Percentiles rank a stretch among this genome's conserved stretches.
These are phyloP conservation scores for Synchiropus splendidus DNA, from an alignment of 2,113 vertebrate species.

Conservation along the genomic window DNA sequence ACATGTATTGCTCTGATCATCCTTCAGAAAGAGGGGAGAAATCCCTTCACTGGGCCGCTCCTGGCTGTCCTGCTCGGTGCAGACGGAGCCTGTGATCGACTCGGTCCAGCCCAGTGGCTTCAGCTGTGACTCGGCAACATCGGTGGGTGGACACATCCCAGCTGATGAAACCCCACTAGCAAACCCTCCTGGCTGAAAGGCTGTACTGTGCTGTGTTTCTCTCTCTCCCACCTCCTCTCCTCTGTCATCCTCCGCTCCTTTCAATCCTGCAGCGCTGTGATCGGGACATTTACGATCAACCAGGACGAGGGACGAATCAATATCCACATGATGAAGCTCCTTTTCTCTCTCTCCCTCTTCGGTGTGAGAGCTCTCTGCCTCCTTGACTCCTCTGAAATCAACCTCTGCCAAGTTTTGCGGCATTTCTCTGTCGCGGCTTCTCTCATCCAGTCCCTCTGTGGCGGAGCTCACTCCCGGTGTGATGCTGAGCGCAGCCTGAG, in stretches of 20 bases:
- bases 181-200: slow-evolving; percentile 50
- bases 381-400: slow-evolving; percentile 38
- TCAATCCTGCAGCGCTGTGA: slow-evolving; percentile 40
- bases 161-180: slow-evolving; percentile 50
- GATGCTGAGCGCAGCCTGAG: slow-evolving; percentile 31
- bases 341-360: slow-evolving; percentile 43
- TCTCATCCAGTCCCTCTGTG: slow-evolving; percentile 33
- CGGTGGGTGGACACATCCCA: slow-evolving; percentile 44
- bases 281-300: slow-evolving; percentile 43
- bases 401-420: slow-evolving; percentile 50
- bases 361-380: slow-evolving; percentile 28
- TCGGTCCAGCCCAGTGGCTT: slow-evolving; percentile 45
- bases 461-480: slow-evolving; percentile 38
- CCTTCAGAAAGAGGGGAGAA: no score
- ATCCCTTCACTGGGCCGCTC: slow-evolving; percentile 14
- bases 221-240: slow-evolving; percentile 35
- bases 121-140: slow-evolving; percentile 60
- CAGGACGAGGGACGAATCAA: slow-evolving; percentile 31
- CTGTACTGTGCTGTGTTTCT: slow-evolving; percentile 46
- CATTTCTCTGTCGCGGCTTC: slow-evolving; percentile 53
- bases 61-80: slow-evolving; percentile 32
- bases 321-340: slow-evolving; percentile 21
- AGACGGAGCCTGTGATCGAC: slow-evolving; percentile 30
- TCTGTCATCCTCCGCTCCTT: slow-evolving; percentile 21
- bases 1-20: no score